These are phyloP conservation scores for Pterocles burchelli DNA, from an alignment of 2,113 vertebrate genomes.

Conservation along the genomic window DNA sequence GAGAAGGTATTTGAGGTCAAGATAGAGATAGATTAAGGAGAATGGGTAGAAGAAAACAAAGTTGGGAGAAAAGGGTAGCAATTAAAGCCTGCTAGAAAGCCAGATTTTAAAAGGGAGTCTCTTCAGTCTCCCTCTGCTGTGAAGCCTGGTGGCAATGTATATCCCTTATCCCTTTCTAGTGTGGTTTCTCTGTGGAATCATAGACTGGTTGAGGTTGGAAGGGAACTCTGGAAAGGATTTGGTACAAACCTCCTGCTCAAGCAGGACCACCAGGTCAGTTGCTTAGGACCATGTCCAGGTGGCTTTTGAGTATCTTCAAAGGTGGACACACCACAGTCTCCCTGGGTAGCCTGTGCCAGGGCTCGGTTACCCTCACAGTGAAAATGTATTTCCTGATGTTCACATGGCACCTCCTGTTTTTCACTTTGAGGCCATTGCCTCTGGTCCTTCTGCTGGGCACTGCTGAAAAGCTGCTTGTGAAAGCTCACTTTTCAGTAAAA, in stretches of 20 bases:
- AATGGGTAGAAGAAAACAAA: neutral
- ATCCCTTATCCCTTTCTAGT: neutral
- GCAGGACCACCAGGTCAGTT: neutral
- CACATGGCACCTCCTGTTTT: neutral
- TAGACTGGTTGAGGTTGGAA: neutral
- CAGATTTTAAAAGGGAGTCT: neutral
- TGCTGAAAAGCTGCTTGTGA: neutral
- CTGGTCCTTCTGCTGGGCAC: neutral
- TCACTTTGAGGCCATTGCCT: neutral
- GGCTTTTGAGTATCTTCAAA: neutral
- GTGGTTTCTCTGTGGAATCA: neutral
- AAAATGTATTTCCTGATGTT: neutral
- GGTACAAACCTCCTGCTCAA: neutral
- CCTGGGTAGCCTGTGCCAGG: too few relatives aligned
- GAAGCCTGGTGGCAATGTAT: neutral
- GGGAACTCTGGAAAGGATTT: too few relatives aligned
- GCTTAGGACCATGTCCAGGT: neutral
- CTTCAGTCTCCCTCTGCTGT: neutral
- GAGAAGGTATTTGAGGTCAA: neutral
- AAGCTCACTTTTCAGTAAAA: neutral
- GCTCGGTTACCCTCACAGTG: neutral
- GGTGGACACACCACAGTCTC: accelerated
- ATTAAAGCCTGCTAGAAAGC: neutral
- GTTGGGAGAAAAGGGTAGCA: neutral
- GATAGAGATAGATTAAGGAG: neutral